Percentiles rank a stretch among this genome's conserved stretches.
phyloP scores from a whole-genome alignment of 2,888 invertebrate species.

The Heliconius ethilla region DNA sequence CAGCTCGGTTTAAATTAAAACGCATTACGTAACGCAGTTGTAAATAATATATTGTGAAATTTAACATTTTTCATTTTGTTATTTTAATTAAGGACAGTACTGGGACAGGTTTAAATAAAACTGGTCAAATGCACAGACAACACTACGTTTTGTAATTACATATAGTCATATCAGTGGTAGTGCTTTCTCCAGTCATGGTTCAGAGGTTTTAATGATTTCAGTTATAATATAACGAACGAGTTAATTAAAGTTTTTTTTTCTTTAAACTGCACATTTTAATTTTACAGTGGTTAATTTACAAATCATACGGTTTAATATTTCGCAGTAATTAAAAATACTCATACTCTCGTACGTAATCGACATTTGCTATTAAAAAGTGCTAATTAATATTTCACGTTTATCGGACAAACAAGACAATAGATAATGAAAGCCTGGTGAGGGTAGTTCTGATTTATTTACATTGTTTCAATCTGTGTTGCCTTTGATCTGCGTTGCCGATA shows the following conservation, averaged over 20 bases:
- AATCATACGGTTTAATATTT: neutral
- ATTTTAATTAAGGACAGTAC: slow-evolving; percentile 41
- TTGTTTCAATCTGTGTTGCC: neutral
- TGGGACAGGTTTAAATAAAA: slow-evolving; percentile 32
- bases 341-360: neutral
- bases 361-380: neutral
- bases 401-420: slow-evolving; percentile 14
- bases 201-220: slow-evolving; percentile 34
- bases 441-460: neutral
- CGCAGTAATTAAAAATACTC: neutral
- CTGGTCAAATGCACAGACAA: slow-evolving; percentile 37
- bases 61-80: slow-evolving; percentile 32
- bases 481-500: neutral
- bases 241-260: slow-evolving; percentile 23
- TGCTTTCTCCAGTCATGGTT: slow-evolving; percentile 37
- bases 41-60: slow-evolving; percentile 25
- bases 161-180: slow-evolving; percentile 33
- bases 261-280: slow-evolving; percentile 2
- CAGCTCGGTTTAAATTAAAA: slow-evolving; percentile 30
- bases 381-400: neutral
- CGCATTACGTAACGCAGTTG: slow-evolving; percentile 27
- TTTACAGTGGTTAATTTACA: slow-evolving; percentile 6
- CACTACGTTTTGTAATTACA: slow-evolving; percentile 40
- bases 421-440: neutral
- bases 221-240: slow-evolving; percentile 28